phyloP scores from a whole-genome alignment of 1,140 invertebrate genomes.

The Papilio xuthus region DNA sequence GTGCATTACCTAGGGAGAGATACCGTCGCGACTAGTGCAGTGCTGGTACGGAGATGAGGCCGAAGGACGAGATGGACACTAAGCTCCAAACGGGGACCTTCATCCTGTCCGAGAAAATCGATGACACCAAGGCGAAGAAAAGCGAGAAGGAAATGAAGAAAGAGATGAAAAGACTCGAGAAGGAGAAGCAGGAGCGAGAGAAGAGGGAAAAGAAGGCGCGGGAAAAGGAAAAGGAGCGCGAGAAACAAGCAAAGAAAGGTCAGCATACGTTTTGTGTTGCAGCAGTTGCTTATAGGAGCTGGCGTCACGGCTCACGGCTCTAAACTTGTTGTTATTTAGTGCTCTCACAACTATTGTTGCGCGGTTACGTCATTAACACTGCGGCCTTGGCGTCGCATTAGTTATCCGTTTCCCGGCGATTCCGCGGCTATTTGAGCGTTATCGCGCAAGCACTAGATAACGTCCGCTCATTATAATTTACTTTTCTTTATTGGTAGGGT shows the following conservation, averaged over 20 bases:
- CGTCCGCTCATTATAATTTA: constrained; percentile 27
- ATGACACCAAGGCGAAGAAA: constrained; percentile 78
- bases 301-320: constrained; percentile 43
- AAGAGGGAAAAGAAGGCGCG: constrained; percentile 80
- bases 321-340: constrained; percentile 56
- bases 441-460: constrained; percentile 43
- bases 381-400: constrained; percentile 62
- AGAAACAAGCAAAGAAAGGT: constrained; percentile 82
- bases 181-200: constrained; percentile 78
- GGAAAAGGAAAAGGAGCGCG: constrained; percentile 79
- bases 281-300: background rate
- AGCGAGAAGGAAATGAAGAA: constrained; percentile 81
- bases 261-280: constrained; percentile 40
- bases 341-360: constrained; percentile 61
- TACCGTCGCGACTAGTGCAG: constrained; percentile 54
- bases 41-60: constrained; percentile 66
- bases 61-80: constrained; percentile 75
- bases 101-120: constrained; percentile 81
- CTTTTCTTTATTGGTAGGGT: constrained; percentile 24
- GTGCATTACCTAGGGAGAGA: constrained; percentile 67
- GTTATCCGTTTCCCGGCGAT: constrained; percentile 60
- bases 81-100: constrained; percentile 77
- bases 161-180: constrained; percentile 78
- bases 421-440: constrained; percentile 46
- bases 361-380: constrained; percentile 63